A percentile compares a stretch with the other conserved stretches of the same genome.
Conservation (phyloP, 2,113 vertebrate species). For the Tachysurus fulvidraco region DNA sequence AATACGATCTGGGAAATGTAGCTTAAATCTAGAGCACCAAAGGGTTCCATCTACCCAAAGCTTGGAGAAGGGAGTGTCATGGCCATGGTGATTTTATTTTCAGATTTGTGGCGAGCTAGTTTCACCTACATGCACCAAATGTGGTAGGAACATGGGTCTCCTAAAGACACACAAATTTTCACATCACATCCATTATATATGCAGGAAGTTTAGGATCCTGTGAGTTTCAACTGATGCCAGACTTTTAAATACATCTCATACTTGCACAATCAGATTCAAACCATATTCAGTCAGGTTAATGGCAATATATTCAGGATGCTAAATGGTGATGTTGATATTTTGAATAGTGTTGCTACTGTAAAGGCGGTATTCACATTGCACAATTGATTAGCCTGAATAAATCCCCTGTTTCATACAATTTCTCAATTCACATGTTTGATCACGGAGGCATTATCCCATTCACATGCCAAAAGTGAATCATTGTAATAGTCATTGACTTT, state of each 20-base stretch:
- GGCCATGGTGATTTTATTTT: background rate
- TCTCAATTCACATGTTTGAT: background rate
- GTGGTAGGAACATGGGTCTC: background rate
- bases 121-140: background rate
- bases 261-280: background rate
- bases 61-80: background rate
- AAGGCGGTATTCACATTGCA: background rate
- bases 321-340: background rate
- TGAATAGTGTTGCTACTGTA: background rate
- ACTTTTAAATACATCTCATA: background rate
- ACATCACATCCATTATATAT: background rate
- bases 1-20: background rate
- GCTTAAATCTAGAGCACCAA: background rate
- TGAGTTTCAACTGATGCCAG: background rate
- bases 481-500: too few relatives aligned
- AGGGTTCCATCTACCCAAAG: background rate
- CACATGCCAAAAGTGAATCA: background rate
- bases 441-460: background rate
- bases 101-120: background rate
- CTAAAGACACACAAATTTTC: background rate
- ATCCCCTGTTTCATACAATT: background rate
- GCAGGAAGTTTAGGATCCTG: background rate
- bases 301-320: background rate
- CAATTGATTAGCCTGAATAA: background rate
- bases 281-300: background rate